A percentile compares a stretch with the other conserved stretches of the same genome.
These are phyloP conservation scores for Bombylius discolor DNA, from an alignment of 2,888 invertebrate genomes.

Conservation along the genomic window DNA sequence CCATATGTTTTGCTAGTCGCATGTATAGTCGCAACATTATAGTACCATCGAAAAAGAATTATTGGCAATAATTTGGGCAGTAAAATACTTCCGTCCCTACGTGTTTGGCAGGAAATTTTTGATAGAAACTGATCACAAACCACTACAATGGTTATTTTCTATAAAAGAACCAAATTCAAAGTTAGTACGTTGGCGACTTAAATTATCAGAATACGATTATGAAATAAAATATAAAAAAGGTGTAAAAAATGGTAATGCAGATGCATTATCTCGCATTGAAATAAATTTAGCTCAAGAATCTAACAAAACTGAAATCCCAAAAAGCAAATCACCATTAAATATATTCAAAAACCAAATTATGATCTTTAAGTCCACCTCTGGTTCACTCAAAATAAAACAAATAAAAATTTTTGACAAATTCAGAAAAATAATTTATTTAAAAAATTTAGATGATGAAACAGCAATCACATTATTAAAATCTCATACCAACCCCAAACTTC, in stretches of 20 bases:
- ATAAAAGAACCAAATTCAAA: constrained; percentile 19
- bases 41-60: constrained; percentile 20
- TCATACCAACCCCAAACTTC: constrained; percentile 4
- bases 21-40: no score
- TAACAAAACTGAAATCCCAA: not conserved
- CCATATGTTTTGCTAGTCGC: constrained; percentile 20
- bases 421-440: no score
- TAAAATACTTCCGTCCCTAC: constrained; percentile 21
- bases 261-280: constrained; percentile 7
- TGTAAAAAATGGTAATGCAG: constrained; percentile 6
- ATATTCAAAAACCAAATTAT: not conserved
- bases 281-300: not conserved
- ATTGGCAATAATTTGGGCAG: constrained; percentile 17
- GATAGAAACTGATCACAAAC: constrained; percentile 23
- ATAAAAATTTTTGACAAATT: not conserved
- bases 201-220: constrained; percentile 21
- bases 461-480: constrained; percentile 6
- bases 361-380: not conserved
- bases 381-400: not conserved
- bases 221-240: constrained; percentile 17
- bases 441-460: not conserved
- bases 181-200: constrained; percentile 20
- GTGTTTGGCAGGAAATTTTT: constrained; percentile 20
- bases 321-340: not conserved
- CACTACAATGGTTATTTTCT: constrained; percentile 17